Conservation (phyloP, 2,888 invertebrate genomes). For the Eupelmus urozonus region DNA sequence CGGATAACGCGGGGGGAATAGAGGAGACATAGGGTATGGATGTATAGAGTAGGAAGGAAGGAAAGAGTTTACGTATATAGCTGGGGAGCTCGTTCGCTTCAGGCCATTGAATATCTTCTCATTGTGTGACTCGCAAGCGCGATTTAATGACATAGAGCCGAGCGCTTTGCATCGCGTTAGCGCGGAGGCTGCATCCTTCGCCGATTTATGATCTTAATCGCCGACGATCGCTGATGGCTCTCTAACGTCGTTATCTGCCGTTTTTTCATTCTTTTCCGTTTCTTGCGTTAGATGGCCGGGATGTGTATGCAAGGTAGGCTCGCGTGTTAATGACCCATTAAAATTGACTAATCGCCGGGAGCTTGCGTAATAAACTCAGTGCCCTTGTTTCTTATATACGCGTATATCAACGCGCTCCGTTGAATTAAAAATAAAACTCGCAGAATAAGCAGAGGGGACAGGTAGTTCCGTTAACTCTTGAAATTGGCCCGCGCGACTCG, state of each 20-base stretch:
- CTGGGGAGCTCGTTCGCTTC: too few species aligned
- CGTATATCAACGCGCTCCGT: not conserved
- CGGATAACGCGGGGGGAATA: not conserved
- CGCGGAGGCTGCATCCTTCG: constrained; percentile 5
- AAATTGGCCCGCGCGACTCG: too few species aligned
- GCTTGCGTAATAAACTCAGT: constrained; percentile 17
- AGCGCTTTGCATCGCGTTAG: too few species aligned
- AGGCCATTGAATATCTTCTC: too few species aligned
- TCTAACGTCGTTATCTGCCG: not conserved
- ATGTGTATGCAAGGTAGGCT: not conserved
- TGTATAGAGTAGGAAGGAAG: not conserved
- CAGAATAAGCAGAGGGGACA: too few species aligned
- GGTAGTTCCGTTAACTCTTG: too few species aligned
- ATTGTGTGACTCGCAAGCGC: too few species aligned
- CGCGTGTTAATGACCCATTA: constrained; percentile 47
- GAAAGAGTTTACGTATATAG: not conserved
- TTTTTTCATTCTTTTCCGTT: not conserved
- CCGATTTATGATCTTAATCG: constrained; percentile 50
- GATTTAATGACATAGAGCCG: too few species aligned
- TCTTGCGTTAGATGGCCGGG: not conserved
- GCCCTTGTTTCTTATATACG: not conserved
- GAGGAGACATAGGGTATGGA: not conserved
- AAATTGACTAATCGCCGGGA: constrained; percentile 41
- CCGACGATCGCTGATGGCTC: not conserved
- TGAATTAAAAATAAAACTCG: constrained; percentile 33